Conservation (phyloP, 2,797 vertebrate genomes). For the Macropus fuliginosus region DNA sequence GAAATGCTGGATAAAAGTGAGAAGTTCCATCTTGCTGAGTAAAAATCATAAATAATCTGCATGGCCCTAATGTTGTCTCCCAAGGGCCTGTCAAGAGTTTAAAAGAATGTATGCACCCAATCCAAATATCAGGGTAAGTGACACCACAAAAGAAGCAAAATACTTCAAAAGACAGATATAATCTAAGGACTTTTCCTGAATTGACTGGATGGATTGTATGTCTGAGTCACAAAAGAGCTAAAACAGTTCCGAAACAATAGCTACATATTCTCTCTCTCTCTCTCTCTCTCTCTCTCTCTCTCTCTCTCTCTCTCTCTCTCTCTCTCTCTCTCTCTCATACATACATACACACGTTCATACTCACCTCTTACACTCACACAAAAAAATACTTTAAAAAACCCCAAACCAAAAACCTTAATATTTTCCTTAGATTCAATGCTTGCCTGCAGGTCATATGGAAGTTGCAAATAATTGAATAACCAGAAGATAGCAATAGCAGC, state of each 20-base stretch:
- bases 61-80: not conserved
- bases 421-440: not conserved
- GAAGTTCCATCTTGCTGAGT: not conserved
- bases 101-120: not conserved
- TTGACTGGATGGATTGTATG: not conserved
- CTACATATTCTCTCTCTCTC: not conserved
- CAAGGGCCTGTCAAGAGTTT: not conserved
- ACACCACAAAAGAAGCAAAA: not conserved
- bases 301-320: too few relatives aligned
- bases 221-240: not conserved
- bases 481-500: not conserved
- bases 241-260: not conserved
- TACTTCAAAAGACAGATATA: not conserved
- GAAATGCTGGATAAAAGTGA: not conserved
- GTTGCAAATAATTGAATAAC: not conserved
- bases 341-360: not conserved
- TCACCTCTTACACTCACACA: not conserved
- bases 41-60: not conserved
- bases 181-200: not conserved
- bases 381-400: not conserved
- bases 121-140: not conserved
- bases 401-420: not conserved
- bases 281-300: not conserved
- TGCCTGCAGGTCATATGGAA: not conserved
- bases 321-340: not conserved